Conservation (phyloP, 2,113 vertebrate genomes). For the Gila orcuttii region DNA sequence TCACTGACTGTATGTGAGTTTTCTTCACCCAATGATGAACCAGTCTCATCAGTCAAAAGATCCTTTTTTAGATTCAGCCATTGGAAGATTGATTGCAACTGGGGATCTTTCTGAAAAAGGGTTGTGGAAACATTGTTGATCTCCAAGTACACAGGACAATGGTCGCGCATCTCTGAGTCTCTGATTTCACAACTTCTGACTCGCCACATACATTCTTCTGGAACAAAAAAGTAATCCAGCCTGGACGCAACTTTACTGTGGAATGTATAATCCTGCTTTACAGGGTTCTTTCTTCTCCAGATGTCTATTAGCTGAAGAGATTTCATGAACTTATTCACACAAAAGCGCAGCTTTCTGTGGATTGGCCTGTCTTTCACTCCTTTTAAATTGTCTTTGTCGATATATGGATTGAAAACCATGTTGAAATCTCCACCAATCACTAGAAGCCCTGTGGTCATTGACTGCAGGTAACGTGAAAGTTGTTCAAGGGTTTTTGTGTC, state of each 20-base stretch:
- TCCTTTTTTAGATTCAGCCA: neutral
- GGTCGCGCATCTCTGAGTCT: neutral
- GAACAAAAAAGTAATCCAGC: slow-evolving; percentile 31
- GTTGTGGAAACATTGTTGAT: neutral
- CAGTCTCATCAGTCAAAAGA: neutral
- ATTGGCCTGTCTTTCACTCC: neutral
- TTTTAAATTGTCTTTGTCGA: neutral
- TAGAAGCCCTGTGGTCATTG: slow-evolving; percentile 23
- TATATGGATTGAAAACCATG: slow-evolving; percentile 4
- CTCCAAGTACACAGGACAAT: neutral
- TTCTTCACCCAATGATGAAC: neutral
- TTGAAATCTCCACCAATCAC: slow-evolving; percentile 47
- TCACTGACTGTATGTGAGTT: neutral
- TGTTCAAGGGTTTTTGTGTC: slow-evolving; percentile 9
- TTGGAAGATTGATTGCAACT: neutral
- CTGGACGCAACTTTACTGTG: neutral
- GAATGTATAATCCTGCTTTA: slow-evolving; percentile 8
- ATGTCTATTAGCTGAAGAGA: slow-evolving; percentile 16
- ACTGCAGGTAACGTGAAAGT: neutral
- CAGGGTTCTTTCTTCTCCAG: slow-evolving; percentile 36
- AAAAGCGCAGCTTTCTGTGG: neutral
- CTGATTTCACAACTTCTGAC: neutral
- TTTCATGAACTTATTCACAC: neutral
- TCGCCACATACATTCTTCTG: slow-evolving; percentile 23
- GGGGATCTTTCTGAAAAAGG: neutral